phyloP scores from a whole-genome alignment of 1,140 invertebrate genomes.

The Muscidifurax raptorellus region DNA sequence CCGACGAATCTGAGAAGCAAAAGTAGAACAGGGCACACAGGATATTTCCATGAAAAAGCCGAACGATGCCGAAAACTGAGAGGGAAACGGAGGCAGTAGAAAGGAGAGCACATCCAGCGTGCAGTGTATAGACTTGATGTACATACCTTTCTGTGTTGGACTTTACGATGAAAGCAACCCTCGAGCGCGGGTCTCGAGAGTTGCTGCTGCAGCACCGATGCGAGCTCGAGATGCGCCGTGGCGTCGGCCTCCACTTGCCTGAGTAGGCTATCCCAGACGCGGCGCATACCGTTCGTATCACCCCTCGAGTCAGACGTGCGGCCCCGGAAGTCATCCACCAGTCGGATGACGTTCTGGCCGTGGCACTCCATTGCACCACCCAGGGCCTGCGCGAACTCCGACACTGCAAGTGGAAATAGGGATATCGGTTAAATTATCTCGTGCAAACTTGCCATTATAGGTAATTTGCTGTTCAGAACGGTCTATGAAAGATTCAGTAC shows the following conservation, averaged over 20 bases:
- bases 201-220: conserved; percentile 87
- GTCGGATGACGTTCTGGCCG: conserved; percentile 90
- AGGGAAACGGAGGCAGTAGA: not conserved
- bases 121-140: not conserved
- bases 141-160: conserved; percentile 89
- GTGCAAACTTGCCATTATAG: no score
- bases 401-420: conserved; percentile 82
- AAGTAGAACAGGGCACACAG: no score
- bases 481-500: no score
- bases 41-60: no score
- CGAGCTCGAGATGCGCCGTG: conserved; percentile 90
- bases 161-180: conserved; percentile 92
- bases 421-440: not conserved
- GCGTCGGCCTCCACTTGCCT: conserved; percentile 96
- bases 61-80: not conserved
- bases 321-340: conserved; percentile 92
- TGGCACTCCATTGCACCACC: conserved; percentile 94
- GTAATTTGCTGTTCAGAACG: no score
- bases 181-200: conserved; percentile 92
- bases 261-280: conserved; percentile 93
- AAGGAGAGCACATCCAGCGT: not conserved
- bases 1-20: no score
- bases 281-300: conserved; percentile 90
- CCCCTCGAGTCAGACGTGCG: conserved; percentile 90
- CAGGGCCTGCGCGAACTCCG: conserved; percentile 95